Evolutionary conservation across 2,113 vertebrate genomes (phyloP).

Genomic region (Hydrochoerus hydrochaeris): DNA sequence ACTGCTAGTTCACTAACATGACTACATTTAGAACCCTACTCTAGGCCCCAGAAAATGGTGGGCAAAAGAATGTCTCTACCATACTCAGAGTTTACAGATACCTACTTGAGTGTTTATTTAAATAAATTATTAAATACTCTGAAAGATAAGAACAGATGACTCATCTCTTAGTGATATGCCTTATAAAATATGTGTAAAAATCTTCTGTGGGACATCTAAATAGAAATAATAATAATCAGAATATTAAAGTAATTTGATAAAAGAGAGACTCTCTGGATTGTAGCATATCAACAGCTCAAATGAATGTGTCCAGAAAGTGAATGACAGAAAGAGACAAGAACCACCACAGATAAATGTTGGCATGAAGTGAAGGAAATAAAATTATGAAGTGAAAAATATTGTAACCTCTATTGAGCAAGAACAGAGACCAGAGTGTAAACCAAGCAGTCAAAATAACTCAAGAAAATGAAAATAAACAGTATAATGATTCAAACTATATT

Average conservation of each 20-base stretch:
- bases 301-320: background rate
- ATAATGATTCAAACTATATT: background rate
- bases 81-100: background rate
- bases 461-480: background rate
- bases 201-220: background rate
- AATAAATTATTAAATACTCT: background rate
- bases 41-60: background rate
- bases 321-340: background rate
- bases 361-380: background rate
- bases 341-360: background rate
- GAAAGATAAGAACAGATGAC: background rate
- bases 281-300: rapidly evolving
- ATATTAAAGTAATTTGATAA: background rate
- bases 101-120: background rate
- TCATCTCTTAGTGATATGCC: background rate
- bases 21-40: background rate
- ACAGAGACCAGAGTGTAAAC: background rate
- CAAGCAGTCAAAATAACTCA: background rate
- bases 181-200: too few species aligned
- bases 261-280: background rate
- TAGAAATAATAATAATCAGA: background rate
- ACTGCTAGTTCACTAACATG: background rate
- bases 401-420: background rate
- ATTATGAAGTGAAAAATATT: background rate
- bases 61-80: background rate